Conservation (phyloP, 2,797 vertebrate genomes). For the Ataeniobius toweri region DNA sequence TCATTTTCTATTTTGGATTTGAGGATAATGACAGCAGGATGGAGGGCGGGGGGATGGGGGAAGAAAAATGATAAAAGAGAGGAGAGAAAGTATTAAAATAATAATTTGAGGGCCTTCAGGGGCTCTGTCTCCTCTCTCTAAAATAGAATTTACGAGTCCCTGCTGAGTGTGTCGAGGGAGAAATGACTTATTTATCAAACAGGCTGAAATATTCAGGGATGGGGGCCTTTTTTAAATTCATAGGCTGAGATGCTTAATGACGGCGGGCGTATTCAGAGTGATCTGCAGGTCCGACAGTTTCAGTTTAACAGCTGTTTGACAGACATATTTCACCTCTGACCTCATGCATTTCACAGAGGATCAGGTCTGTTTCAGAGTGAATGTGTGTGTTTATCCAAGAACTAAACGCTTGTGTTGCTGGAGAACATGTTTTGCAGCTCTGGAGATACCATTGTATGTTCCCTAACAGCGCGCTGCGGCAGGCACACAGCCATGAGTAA, state of each 20-base stretch:
- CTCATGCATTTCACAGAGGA: conserved; percentile 17
- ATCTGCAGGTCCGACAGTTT: conserved; percentile 39
- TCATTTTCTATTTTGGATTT: conserved; percentile 58
- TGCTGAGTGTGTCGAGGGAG: conserved; percentile 49
- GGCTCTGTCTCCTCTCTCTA: conserved; percentile 41
- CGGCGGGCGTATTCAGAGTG: conserved; percentile 59
- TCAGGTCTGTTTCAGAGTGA: conserved; percentile 3
- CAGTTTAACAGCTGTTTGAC: conserved; percentile 51
- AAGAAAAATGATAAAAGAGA: conserved; percentile 40
- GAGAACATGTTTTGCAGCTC: conserved; percentile 48
- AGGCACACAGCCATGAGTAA: conserved; percentile 58
- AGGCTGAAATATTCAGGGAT: conserved; percentile 69
- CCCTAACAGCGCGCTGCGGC: conserved; percentile 33
- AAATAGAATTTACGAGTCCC: conserved; percentile 63
- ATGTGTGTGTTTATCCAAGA: conserved; percentile 8
- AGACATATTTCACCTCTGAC: conserved; percentile 57
- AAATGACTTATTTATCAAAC: conserved; percentile 75
- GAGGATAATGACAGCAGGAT: conserved; percentile 54
- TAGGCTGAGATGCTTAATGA: conserved; percentile 61
- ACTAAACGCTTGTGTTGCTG: conserved; percentile 17
- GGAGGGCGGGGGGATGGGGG: conserved; percentile 28
- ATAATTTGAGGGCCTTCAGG: conserved; percentile 56
- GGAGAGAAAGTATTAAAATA: conserved; percentile 54
- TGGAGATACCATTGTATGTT: conserved; percentile 51
- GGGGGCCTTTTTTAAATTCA: conserved; percentile 50